Evolutionary conservation across 2,797 vertebrate genomes (phyloP), one percentile per base, ranked within the genome.

Genomic region (Astyanax mexicanus): DNA sequence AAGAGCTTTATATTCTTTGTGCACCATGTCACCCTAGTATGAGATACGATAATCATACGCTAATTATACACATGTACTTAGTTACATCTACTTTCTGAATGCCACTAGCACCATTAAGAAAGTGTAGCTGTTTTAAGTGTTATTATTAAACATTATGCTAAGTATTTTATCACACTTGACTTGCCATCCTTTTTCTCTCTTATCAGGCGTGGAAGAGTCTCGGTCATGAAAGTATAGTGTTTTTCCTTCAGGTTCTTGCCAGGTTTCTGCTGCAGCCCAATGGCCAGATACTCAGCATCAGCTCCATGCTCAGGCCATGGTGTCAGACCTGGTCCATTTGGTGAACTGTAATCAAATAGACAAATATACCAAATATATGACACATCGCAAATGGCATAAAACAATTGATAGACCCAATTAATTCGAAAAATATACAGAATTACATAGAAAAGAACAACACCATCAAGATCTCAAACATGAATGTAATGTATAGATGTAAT

Each of bases 181-280:
- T 42, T 72, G 64, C 81, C 83, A 42, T 72, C 73, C 51, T 27
- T 74, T 27, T 75, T 83, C 77, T 89, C 79, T 3, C 23, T 58
- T 3, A 83, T 21, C 74, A 88, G 88, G 74, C 83, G 79, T 5
- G 80, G 86, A 0, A 87, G 21, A 4, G 86, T 90, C 65, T 94
- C 57, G 0, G 84, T 91, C 84, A 93, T 65, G 79, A 96, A 93
- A 23, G 83, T 10, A 45, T 91, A 82, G 64, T 29, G 87, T 4
- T 15, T 45, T 72, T 87, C 88, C 81, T 90, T 95, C 79, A 96
- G 69, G 69, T 83, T 88, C 70, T 85, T 83, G 65, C 77, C 80
- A 27, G 78, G 3, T 10, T 86, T 89, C 61, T 87, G 77, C 35
- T 82, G 32, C 29, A 93, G 6, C 11, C 84, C 81, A 79, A 94